Percentiles rank a stretch among this genome's conserved stretches.
Evolutionary conservation across 2,113 vertebrate genomes (phyloP).

Genomic region (Montifringilla adamsi): DNA sequence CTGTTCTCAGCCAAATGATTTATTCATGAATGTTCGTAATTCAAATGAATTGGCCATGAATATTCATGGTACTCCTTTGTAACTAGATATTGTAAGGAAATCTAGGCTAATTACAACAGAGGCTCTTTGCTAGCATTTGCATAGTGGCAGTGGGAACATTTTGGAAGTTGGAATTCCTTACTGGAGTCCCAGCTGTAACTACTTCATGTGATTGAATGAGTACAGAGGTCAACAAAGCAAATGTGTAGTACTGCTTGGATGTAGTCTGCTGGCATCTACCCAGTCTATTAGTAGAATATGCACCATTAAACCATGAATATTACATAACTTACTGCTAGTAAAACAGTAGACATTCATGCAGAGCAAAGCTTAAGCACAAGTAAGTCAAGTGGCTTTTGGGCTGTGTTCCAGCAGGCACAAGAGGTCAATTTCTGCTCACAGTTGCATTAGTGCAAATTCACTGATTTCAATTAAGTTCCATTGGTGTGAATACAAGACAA

Average conservation of each 20-base stretch:
- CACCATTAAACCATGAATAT: conserved; percentile 53
- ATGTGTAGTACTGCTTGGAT: conserved; percentile 15
- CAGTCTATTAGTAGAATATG: conserved; percentile 35
- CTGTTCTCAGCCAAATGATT: conserved; percentile 65
- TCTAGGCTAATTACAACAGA: conserved; percentile 63
- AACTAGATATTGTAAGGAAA: conserved; percentile 69
- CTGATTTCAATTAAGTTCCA: conserved; percentile 44
- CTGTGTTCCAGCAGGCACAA: conserved; percentile 16
- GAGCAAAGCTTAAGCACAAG: conserved; percentile 16
- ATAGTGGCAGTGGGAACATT: conserved; percentile 41
- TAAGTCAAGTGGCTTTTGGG: conserved; percentile 51
- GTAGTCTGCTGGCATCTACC: conserved; percentile 34
- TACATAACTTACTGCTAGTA: conserved; percentile 37
- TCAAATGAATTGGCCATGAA: conserved; percentile 65
- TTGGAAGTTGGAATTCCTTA: conserved; percentile 57
- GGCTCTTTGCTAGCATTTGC: conserved; percentile 39
- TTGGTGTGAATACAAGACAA: conserved; percentile 1
- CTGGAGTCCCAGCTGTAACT: conserved; percentile 44
- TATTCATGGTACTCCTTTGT: conserved; percentile 65
- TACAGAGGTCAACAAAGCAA: conserved; percentile 59
- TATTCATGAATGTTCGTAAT: conserved; percentile 68
- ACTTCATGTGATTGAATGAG: conserved; percentile 13
- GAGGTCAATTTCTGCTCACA: conserved; percentile 45
- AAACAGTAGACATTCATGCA: conserved; percentile 23
- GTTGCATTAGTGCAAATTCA: conserved; percentile 49